Conservation (phyloP, 2,113 vertebrate species). For the Bungarus multicinctus region DNA sequence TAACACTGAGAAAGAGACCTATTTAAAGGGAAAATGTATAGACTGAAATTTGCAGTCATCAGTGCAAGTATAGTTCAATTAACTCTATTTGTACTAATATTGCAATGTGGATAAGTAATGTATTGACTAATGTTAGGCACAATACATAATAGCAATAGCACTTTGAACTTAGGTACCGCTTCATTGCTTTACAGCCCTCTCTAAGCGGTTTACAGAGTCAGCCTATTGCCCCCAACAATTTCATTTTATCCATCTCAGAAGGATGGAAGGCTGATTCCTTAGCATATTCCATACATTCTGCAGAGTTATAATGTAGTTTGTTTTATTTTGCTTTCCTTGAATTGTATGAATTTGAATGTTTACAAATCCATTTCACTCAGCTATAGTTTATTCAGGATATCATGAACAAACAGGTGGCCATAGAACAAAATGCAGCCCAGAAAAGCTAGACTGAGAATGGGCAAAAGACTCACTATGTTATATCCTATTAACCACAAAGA, state of each 20-base stretch:
- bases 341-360: background rate
- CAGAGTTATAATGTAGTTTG: background rate
- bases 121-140: background rate
- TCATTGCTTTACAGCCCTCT: no score
- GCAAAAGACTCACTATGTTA: background rate
- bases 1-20: background rate
- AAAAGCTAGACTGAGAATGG: background rate
- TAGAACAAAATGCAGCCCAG: background rate
- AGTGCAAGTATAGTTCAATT: background rate
- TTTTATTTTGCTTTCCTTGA: background rate
- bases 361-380: background rate
- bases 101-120: background rate
- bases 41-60: background rate
- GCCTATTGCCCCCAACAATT: no score
- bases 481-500: background rate
- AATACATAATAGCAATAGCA: background rate
- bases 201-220: no score
- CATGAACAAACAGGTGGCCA: background rate
- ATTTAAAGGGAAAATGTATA: background rate
- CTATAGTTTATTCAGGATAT: background rate
- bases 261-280: background rate
- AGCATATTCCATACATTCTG: background rate
- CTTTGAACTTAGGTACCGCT: no score
- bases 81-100: background rate
- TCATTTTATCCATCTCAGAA: no score